A percentile compares a stretch with the other conserved stretches of the same genome.
phyloP scores from a whole-genome alignment of 1,140 invertebrate species.

The Drosophila melanogaster region Release_6_plus_ISO1_MT NT_033779.5:833001-833500 shows the following conservation, averaged over 20 bases:
- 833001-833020: conserved; percentile 30
- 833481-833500: neutral
- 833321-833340: neutral
- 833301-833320: neutral
- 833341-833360: neutral
- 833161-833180: conserved; percentile 79
- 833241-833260: neutral
- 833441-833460: neutral
- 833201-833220: conserved; percentile 84
- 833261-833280: neutral
- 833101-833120: conserved; percentile 63
- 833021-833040: conserved; percentile 13
- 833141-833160: conserved; percentile 82
- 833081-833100: conserved; percentile 70
- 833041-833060: conserved; percentile 68
- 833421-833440: too few relatives aligned
- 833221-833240: conserved; percentile 82
- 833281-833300: neutral
- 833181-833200: conserved; percentile 84
- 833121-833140: conserved; percentile 82
- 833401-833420: too few relatives aligned
- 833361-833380: too few relatives aligned
- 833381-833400: too few relatives aligned
- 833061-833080: conserved; percentile 76
- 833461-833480: conserved; percentile 9